phyloP scores from a whole-genome alignment of 2,113 vertebrate species.

The Chaetorhynchus papuensis region DNA sequence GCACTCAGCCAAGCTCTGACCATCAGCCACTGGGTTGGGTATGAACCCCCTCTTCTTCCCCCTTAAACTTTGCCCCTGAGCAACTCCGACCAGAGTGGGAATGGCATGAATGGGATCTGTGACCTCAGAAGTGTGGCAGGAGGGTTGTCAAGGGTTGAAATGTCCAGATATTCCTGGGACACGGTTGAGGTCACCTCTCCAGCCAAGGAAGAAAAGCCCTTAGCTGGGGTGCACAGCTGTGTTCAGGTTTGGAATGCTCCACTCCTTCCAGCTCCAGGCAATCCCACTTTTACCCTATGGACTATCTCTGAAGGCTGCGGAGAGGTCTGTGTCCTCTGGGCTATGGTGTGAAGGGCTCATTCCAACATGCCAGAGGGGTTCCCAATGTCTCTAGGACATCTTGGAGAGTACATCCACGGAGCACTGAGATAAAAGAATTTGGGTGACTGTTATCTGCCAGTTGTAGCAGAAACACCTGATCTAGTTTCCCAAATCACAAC shows the following conservation, averaged over 20 bases:
- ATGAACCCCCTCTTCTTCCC: fast-evolving
- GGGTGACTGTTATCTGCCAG: background rate
- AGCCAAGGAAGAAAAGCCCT: background rate
- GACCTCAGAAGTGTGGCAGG: background rate
- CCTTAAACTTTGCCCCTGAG: background rate
- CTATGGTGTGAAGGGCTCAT: background rate
- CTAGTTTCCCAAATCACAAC: background rate
- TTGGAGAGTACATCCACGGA: background rate
- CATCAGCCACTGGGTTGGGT: background rate
- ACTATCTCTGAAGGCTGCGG: background rate
- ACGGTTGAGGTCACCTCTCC: background rate
- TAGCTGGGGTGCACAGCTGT: fast-evolving
- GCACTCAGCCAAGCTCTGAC: background rate
- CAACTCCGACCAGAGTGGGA: fast-evolving
- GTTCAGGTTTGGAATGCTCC: background rate
- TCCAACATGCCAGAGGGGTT: background rate
- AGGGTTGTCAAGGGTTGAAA: background rate
- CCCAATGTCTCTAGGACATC: background rate
- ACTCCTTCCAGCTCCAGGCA: background rate
- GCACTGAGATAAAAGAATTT: background rate
- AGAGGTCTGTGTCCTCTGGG: fast-evolving
- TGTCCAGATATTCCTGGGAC: fast-evolving
- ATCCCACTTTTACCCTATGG: fast-evolving
- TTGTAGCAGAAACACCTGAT: background rate
- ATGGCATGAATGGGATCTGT: fast-evolving